Percentiles rank a stretch among this genome's conserved stretches.
These are phyloP conservation scores for Pseudomyrmex concolor DNA, from an alignment of 1,140 invertebrate genomes.

Conservation along the genomic window DNA sequence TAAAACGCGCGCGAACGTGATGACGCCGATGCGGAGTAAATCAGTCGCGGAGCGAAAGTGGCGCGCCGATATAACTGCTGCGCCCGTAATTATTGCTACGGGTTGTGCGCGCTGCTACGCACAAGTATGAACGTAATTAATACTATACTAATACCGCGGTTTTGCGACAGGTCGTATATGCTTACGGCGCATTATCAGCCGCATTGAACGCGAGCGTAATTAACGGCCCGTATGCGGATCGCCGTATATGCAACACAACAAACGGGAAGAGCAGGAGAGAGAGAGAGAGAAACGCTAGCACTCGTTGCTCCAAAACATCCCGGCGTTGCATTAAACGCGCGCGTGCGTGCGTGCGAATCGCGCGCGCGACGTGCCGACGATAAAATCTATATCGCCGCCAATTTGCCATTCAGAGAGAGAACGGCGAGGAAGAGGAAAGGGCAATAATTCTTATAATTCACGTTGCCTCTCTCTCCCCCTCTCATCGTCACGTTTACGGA, in stretches of 20 bases:
- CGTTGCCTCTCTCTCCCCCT: background rate
- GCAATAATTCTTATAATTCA: slow-evolving; percentile 73
- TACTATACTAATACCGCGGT: slow-evolving; percentile 51
- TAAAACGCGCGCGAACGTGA: slow-evolving; percentile 23
- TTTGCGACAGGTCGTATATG: slow-evolving; percentile 48
- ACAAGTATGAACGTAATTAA: slow-evolving; percentile 47
- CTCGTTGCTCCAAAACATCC: slow-evolving; percentile 58
- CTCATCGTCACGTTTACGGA: slow-evolving; percentile 55
- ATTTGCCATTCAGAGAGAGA: slow-evolving; percentile 64
- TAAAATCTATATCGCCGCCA: slow-evolving; percentile 68
- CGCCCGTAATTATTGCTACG: slow-evolving; percentile 59
- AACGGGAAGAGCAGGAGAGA: background rate
- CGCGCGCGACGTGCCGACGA: slow-evolving; percentile 56
- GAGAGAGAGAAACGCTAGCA: background rate
- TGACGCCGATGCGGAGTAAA: slow-evolving; percentile 6
- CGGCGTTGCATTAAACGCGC: background rate
- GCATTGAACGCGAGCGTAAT: slow-evolving; percentile 67
- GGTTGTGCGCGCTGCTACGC: background rate
- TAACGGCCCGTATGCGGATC: slow-evolving; percentile 62
- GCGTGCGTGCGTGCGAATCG: slow-evolving; percentile 21
- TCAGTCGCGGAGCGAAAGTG: slow-evolving; percentile 8
- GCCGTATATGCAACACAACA: slow-evolving; percentile 12
- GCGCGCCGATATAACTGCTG: slow-evolving; percentile 17
- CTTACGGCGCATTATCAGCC: slow-evolving; percentile 67
- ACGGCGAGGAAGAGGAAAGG: too few relatives aligned